phyloP scores from a whole-genome alignment of 1,140 invertebrate species.

The Caenorhabditis elegans region WBcel235 BX284606.5:5589001-5589500 shows the following conservation, averaged over 20 bases:
- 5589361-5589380: not conserved
- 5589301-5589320: not conserved
- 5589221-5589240: not conserved
- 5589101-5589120: conserved; percentile 30
- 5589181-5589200: conserved; percentile 9
- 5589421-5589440: conserved; percentile 19
- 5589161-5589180: conserved; percentile 36
- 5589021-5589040: conserved; percentile 42
- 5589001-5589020: conserved; percentile 37
- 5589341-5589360: not conserved
- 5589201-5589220: conserved; percentile 12
- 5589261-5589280: conserved; percentile 28
- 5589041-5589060: conserved; percentile 39
- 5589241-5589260: conserved; percentile 28
- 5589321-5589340: not conserved
- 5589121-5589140: conserved; percentile 37
- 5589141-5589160: conserved; percentile 45
- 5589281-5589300: conserved; percentile 30
- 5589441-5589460: conserved; percentile 11
- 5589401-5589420: not conserved
- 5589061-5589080: conserved; percentile 51
- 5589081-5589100: conserved; percentile 50
- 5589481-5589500: not conserved
- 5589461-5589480: not conserved
- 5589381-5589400: not conserved